Evolutionary conservation across 2,888 invertebrate genomes (phyloP).

Genomic region (Crioceris asparagi): DNA sequence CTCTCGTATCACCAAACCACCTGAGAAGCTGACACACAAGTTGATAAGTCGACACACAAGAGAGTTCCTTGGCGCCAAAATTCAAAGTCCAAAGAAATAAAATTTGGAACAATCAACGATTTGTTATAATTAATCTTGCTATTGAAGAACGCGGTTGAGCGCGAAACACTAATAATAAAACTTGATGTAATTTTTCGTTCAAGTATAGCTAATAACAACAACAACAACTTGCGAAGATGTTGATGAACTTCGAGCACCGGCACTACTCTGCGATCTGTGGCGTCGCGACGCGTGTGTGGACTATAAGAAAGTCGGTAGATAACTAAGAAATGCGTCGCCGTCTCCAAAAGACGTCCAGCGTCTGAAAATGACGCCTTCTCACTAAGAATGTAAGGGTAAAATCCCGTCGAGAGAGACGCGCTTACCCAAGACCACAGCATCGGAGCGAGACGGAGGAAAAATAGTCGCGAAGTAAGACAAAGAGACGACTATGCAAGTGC

Average conservation of each 20-base stretch:
- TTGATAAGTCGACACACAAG: too few relatives aligned
- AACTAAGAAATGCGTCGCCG: conserved; percentile 40
- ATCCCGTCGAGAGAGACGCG: conserved; percentile 25
- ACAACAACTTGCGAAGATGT: too few relatives aligned
- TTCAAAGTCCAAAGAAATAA: too few relatives aligned
- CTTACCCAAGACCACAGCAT: conserved; percentile 31
- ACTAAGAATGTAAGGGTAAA: conserved; percentile 38
- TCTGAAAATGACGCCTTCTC: conserved; percentile 39
- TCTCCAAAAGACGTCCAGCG: conserved; percentile 39
- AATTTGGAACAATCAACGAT: too few relatives aligned
- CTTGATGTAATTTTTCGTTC: too few relatives aligned
- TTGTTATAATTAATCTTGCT: too few relatives aligned
- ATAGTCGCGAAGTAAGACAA: conserved; percentile 33
- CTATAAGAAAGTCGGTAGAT: conserved; percentile 39
- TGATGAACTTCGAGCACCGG: conserved; percentile 14
- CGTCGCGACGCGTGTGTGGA: conserved; percentile 37
- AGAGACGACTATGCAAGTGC: conserved; percentile 33
- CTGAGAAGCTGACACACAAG: too few relatives aligned
- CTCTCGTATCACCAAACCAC: too few relatives aligned
- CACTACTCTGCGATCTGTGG: conserved; percentile 19
- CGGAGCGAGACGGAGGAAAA: conserved; percentile 28
- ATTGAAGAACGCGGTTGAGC: too few relatives aligned
- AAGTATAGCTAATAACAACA: too few relatives aligned
- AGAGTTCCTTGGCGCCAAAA: too few relatives aligned
- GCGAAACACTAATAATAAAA: too few relatives aligned